phyloP scores from a whole-genome alignment of 2,888 invertebrate species.

The Phortica okadai region DNA sequence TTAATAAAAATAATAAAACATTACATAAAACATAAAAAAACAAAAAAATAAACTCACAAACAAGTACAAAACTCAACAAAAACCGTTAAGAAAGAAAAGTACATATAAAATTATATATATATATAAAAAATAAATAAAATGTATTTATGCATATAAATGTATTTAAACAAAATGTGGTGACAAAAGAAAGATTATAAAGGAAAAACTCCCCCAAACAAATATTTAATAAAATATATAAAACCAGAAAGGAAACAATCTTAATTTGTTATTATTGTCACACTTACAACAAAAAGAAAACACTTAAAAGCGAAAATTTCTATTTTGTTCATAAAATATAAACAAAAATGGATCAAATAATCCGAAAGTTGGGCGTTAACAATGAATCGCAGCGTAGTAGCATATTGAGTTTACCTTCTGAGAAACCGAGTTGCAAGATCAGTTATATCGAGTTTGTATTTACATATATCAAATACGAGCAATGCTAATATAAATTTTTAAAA shows the following conservation, averaged over 20 bases:
- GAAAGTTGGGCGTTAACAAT: no score
- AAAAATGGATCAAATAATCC: no score
- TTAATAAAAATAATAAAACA: slow-evolving; percentile 1
- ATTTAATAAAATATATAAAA: background rate
- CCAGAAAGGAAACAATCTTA: background rate
- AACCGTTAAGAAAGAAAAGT: slow-evolving; percentile 16
- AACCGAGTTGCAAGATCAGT: no score
- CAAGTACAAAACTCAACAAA: slow-evolving; percentile 56
- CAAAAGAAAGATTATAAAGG: slow-evolving; percentile 46
- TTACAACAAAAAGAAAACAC: no score
- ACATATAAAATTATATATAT: slow-evolving; percentile 48
- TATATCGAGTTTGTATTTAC: no score
- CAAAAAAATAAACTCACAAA: slow-evolving; percentile 65
- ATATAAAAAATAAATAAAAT: slow-evolving; percentile 57
- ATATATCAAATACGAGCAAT: no score
- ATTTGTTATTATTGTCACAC: background rate
- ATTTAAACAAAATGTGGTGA: slow-evolving; percentile 63
- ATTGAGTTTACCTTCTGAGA: no score
- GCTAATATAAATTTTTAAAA: no score
- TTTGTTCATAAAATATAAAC: no score
- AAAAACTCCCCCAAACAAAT: slow-evolving; percentile 65
- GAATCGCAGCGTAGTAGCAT: no score
- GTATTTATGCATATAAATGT: slow-evolving; percentile 72
- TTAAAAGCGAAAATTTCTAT: no score
- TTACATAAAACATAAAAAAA: slow-evolving; percentile 37